phyloP scores from a whole-genome alignment of 2,888 invertebrate species.

The Mylabris sibirica region DNA sequence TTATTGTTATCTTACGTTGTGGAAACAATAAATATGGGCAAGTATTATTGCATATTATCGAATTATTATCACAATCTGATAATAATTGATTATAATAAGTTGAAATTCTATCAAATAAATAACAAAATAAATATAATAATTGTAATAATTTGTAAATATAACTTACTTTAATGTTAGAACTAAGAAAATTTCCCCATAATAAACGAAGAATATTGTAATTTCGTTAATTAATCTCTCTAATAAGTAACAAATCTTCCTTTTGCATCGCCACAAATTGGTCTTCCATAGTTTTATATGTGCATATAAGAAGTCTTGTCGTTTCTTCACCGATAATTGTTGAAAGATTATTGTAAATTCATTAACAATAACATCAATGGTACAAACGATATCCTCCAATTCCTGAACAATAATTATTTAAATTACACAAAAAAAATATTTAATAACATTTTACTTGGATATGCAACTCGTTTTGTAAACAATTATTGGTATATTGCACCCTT shows the following conservation, averaged over 20 bases:
- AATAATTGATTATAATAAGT: conserved; percentile 70
- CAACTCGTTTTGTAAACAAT: conserved; percentile 38
- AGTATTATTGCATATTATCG: conserved; percentile 77
- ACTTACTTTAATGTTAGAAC: conserved; percentile 66
- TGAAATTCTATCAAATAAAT: conserved; percentile 65
- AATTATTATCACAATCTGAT: conserved; percentile 65
- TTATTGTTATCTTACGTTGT: conserved; percentile 75
- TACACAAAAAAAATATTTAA: conserved; percentile 5
- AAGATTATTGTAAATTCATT: conserved; percentile 64
- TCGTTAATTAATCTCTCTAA: conserved; percentile 65
- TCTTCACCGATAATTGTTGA: conserved; percentile 62
- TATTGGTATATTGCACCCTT: conserved; percentile 37
- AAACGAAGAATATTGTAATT: conserved; percentile 66
- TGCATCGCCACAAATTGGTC: conserved; percentile 64
- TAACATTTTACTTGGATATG: conserved; percentile 32
- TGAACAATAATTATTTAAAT: conserved; percentile 53
- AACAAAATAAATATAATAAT: conserved; percentile 46
- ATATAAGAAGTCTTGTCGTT: conserved; percentile 38
- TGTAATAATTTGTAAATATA: no score
- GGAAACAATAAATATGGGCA: conserved; percentile 76
- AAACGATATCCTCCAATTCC: conserved; percentile 68
- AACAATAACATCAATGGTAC: conserved; percentile 64
- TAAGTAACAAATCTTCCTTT: conserved; percentile 67
- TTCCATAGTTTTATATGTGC: conserved; percentile 65
- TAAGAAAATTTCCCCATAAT: conserved; percentile 67